Conservation (phyloP, 2,797 vertebrate species). For the Parauchenoglanis ngamensis region DNA sequence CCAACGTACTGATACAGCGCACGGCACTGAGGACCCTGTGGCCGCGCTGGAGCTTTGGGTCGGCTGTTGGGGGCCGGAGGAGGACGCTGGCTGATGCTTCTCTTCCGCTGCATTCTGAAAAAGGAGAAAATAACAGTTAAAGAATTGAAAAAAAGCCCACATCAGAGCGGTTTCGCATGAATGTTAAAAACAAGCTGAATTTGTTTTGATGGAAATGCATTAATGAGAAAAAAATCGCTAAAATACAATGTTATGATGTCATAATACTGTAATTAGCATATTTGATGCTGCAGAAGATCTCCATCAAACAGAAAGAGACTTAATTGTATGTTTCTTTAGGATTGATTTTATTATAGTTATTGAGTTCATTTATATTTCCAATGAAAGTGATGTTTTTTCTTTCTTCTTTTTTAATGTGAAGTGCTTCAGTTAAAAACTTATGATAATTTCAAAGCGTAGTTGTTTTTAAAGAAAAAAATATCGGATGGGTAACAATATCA, state of each 20-base stretch:
- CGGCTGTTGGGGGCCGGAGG: slow-evolving; percentile 77
- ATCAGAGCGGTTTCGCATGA: background rate
- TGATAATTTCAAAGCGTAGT: too few relatives aligned
- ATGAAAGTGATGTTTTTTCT: too few relatives aligned
- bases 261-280: background rate
- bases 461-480: too few relatives aligned
- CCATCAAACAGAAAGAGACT: background rate
- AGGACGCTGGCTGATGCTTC: slow-evolving; percentile 81
- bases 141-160: background rate
- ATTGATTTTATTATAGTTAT: background rate
- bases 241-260: background rate
- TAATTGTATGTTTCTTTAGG: background rate
- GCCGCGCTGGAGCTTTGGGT: slow-evolving; percentile 78
- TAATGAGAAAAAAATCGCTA: background rate
- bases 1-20: slow-evolving; percentile 90
- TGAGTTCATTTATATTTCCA: background rate
- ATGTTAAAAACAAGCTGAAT: background rate
- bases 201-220: background rate
- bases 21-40: slow-evolving; percentile 77
- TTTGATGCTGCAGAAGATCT: background rate
- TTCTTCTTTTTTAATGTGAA: too few relatives aligned
- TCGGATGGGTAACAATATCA: too few relatives aligned
- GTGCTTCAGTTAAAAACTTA: too few relatives aligned
- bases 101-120: slow-evolving; percentile 84
- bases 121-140: background rate